Evolutionary conservation across 2,888 invertebrate genomes (phyloP).

Genomic region (Euplexia lucipara): DNA sequence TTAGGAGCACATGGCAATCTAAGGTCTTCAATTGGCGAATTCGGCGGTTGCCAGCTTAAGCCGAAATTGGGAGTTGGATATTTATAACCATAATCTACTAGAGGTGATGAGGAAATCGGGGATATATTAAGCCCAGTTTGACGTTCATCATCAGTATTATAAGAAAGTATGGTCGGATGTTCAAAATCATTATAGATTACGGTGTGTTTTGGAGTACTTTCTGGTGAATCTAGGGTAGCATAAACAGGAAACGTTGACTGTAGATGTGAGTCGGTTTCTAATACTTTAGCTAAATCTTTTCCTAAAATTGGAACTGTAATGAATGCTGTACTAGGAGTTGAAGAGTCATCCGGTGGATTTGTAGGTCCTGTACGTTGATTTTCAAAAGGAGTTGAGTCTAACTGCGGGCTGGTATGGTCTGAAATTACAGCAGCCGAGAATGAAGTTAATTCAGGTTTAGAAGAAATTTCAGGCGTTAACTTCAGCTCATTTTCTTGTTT

Average conservation of each 20-base stretch:
- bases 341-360: neutral
- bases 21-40: neutral
- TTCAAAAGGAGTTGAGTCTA: neutral
- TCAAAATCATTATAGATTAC: neutral
- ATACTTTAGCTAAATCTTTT: neutral
- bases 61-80: slow-evolving; percentile 9
- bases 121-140: neutral
- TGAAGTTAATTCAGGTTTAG: neutral
- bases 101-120: neutral
- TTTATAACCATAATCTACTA: slow-evolving; percentile 13
- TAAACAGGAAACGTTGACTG: neutral
- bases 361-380: neutral
- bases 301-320: neutral
- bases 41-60: slow-evolving; percentile 1
- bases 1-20: neutral
- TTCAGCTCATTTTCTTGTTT: neutral
- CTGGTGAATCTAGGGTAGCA: neutral
- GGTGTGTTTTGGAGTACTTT: neutral
- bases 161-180: neutral
- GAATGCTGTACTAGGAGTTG: neutral
- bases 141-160: neutral
- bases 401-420: neutral
- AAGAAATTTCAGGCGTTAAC: neutral
- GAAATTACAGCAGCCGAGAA: neutral
- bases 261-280: neutral